A percentile compares a stretch with the other conserved stretches of the same genome.
Conservation (phyloP, 2,797 vertebrate species). For the Mormyrops boulengeri region DNA sequence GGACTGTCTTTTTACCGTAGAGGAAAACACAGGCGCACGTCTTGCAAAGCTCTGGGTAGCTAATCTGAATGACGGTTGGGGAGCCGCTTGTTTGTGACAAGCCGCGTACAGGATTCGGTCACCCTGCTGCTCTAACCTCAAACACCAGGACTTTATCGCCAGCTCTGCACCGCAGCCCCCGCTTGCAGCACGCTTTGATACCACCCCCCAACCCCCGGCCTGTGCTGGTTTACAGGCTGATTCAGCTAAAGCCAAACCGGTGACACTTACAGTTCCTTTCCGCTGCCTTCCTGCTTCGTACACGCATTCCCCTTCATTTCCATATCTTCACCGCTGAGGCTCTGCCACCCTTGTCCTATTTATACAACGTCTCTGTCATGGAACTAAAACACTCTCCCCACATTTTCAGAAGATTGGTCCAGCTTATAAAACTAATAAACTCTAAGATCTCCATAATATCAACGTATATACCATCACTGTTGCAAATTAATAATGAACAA, state of each 20-base stretch:
- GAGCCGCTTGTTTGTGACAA: neutral
- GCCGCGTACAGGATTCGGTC: neutral
- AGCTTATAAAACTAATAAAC: neutral
- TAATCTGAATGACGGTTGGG: neutral
- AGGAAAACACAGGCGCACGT: neutral
- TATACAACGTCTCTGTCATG: neutral
- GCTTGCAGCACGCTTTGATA: neutral
- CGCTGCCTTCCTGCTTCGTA: neutral
- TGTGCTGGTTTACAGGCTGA: neutral
- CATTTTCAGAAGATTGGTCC: neutral
- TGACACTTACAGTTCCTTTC: neutral
- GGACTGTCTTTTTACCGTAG: neutral
- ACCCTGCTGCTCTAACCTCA: slow-evolving; percentile 10
- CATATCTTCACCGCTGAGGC: neutral
- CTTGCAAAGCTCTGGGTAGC: neutral
- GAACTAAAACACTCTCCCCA: neutral
- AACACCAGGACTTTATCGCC: neutral
- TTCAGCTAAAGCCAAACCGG: neutral
- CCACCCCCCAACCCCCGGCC: neutral
- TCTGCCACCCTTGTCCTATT: neutral
- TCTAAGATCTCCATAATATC: neutral
- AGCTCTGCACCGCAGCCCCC: neutral
- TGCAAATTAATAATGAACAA: neutral
- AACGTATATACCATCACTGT: neutral
- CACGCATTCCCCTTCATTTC: neutral